Base-by-base conservation (phyloP, 2,888 invertebrate species). In the Branchellion lobata region DNA sequence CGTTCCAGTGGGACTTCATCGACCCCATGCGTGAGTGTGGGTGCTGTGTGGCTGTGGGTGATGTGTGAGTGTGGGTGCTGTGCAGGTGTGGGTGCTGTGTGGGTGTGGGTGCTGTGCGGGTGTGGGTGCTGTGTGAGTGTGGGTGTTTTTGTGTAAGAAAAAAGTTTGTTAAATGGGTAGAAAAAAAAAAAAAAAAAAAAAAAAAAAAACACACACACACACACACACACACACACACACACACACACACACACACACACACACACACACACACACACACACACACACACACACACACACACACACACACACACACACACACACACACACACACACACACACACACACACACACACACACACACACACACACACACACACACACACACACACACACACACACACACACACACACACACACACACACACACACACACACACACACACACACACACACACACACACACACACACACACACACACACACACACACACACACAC, bases 1-100 rank as follows among this genome's bases (percentile, higher is more conserved):
- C 61, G 21, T 57, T 57, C 61, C 61, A 57, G 61, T 57, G 61
- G 61, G 61, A 57, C 61, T 57, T 57, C 61, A 57, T 57, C 61
- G 24, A 24, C 61, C 61, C 61, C 3, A 24, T 24, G n/a, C 61
- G 61, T 57, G 5, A 18, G 61, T 57, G n/a, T 8, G 40, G 14
- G 40, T 40, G 40, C 8, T 40, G 40, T n/a, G 5, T 57, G 14
- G 40, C 5, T 8, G 40, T 8, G 5, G 40, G 40, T 5, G 8
- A 40, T 40, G 40, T 5, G 40, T 40, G 14, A 40, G 14, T 5
- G 40, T 40, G 14, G 14, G 5, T 8, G 14, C 5, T 8, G 14
- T 14, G 61, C 21, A 14, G 3, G 61, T 57, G n/a, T 8, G 40
- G 14, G 40, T 40, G 40, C 8, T 40, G 40, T n/a, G 5, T 57